Percentiles rank a stretch among this genome's conserved stretches.
Evolutionary conservation across 2,113 vertebrate species (phyloP).

Genomic region (Fregetta grallaria): DNA sequence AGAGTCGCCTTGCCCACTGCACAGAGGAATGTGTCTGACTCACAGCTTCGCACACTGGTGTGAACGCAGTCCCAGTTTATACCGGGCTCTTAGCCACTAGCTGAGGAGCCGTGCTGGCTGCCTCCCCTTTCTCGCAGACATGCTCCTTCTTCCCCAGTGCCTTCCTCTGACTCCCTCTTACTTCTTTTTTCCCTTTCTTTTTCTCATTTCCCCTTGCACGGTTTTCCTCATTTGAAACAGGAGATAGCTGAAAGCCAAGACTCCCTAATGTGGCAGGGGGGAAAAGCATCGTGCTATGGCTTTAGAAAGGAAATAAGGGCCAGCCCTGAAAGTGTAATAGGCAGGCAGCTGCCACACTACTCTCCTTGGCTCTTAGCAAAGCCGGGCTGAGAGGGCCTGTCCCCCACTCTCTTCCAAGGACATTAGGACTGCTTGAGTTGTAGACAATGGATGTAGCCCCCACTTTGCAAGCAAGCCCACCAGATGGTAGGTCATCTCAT

Average conservation of each 20-base stretch:
- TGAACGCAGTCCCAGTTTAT: not conserved
- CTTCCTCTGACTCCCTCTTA: not conserved
- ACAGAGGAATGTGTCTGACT: not conserved
- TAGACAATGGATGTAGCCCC: not conserved
- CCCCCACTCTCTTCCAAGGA: not conserved
- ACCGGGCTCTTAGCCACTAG: not conserved
- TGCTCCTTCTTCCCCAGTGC: not conserved
- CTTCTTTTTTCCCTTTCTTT: not conserved
- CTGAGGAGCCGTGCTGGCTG: not conserved
- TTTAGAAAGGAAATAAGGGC: not conserved
- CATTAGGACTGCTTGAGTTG: not conserved
- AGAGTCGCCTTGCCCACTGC: not conserved
- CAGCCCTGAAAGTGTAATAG: not conserved
- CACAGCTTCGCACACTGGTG: constrained; percentile 12
- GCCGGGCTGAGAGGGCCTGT: not conserved
- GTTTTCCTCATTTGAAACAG: not conserved
- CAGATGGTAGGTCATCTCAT: not conserved
- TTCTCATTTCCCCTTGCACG: not conserved
- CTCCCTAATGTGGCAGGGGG: not conserved
- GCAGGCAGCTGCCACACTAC: not conserved
- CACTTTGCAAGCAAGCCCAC: not conserved
- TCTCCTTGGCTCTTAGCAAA: not conserved
- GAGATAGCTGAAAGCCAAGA: not conserved
- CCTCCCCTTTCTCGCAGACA: not conserved
- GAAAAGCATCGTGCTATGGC: not conserved